Conservation (phyloP, 1,140 invertebrate genomes). For the Arctopsyche grandis region DNA sequence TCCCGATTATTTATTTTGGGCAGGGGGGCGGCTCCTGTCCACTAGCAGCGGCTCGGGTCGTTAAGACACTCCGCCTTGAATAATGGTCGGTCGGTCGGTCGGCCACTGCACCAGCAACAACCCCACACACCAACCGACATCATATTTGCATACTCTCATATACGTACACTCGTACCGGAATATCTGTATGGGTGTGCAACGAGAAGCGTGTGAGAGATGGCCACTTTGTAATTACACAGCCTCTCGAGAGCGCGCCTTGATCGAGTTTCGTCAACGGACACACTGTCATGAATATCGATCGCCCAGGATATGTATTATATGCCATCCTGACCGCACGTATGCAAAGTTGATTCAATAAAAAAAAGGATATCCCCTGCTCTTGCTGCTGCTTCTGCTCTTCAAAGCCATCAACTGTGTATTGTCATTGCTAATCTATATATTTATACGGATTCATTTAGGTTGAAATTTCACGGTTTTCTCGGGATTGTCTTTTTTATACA, state of each 20-base stretch:
- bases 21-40: constrained; percentile 35
- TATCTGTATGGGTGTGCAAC: not conserved
- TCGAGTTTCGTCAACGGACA: constrained; percentile 25
- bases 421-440: no score
- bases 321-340: no score
- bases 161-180: no score
- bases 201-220: constrained; percentile 12
- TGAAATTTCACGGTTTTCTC: no score
- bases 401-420: no score
- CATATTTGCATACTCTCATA: not conserved
- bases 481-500: no score
- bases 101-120: constrained; percentile 15
- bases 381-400: no score
- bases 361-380: no score
- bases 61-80: constrained; percentile 42
- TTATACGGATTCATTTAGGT: no score
- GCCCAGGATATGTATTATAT: no score
- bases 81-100: constrained; percentile 35
- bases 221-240: constrained; percentile 37
- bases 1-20: constrained; percentile 49
- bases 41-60: constrained; percentile 24
- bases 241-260: not conserved
- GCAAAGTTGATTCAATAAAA: no score
- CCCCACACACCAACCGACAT: not conserved
- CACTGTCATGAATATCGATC: constrained; percentile 18